A percentile compares a stretch with the other conserved stretches of the same genome.
Evolutionary conservation across 2,888 invertebrate genomes (phyloP).

Genomic region (Lycocerus yunnanus): DNA sequence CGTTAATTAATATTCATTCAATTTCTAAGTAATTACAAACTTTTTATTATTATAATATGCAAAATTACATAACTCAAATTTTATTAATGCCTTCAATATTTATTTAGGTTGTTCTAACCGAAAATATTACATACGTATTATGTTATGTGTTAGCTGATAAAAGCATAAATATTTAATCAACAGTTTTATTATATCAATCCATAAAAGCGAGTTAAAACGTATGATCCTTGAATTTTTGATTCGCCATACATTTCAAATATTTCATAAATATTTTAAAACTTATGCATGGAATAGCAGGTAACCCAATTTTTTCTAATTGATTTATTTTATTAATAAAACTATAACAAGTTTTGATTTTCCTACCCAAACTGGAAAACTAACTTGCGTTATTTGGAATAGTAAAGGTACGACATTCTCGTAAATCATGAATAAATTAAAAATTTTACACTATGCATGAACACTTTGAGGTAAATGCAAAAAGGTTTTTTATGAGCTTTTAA

Average conservation of each 20-base stretch:
- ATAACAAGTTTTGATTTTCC: too few species aligned
- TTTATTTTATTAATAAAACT: not conserved
- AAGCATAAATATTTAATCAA: not conserved
- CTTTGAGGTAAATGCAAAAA: not conserved
- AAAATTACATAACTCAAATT: not conserved
- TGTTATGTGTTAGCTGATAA: not conserved
- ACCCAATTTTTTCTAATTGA: not conserved
- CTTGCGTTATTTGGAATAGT: too few species aligned
- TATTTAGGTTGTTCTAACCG: not conserved
- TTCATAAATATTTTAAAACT: not conserved
- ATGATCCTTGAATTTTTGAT: not conserved
- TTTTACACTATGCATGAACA: not conserved
- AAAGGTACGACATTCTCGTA: not conserved
- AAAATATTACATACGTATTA: not conserved
- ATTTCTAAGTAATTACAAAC: not conserved
- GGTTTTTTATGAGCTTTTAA: not conserved
- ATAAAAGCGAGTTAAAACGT: not conserved
- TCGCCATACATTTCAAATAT: not conserved
- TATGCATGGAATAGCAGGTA: not conserved
- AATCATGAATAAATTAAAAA: not conserved
- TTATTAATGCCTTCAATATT: not conserved
- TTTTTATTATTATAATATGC: not conserved
- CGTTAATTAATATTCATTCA: slow-evolving; percentile 8
- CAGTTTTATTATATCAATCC: not conserved
- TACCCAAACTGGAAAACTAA: too few species aligned